Evolutionary conservation across 1,140 invertebrate genomes (phyloP).

Genomic region (Pollicipes pollicipes): DNA sequence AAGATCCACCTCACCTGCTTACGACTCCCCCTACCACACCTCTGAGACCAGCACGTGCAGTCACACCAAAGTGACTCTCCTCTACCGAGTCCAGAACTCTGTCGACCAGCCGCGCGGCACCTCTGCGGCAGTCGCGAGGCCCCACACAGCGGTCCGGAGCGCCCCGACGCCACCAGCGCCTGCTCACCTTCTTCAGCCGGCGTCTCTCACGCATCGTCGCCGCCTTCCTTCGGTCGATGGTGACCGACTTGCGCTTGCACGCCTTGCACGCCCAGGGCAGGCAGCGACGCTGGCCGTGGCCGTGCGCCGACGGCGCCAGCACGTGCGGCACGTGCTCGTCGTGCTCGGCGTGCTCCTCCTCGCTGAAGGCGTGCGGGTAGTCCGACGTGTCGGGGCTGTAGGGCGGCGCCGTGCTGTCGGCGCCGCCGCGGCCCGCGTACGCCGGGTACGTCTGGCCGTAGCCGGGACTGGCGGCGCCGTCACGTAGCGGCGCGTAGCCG

Average conservation of each 20-base stretch:
- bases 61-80: too few relatives aligned
- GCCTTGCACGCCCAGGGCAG: conserved; percentile 90
- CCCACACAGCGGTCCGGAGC: too few relatives aligned
- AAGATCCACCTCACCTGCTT: too few relatives aligned
- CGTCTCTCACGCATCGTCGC: conserved; percentile 84
- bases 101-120: too few relatives aligned
- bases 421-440: background rate
- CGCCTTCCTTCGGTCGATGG: conserved; percentile 85
- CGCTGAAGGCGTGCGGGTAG: background rate
- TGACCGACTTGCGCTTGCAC: conserved; percentile 83
- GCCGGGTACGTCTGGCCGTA: background rate
- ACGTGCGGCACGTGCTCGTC: conserved; percentile 18
- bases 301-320: conserved; percentile 17
- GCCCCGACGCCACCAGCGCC: too few relatives aligned
- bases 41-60: too few relatives aligned
- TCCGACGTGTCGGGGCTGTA: background rate
- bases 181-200: conserved; percentile 69
- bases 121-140: too few relatives aligned
- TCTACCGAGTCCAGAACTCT: too few relatives aligned
- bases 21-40: too few relatives aligned
- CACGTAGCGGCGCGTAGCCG: background rate
- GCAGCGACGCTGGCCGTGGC: conserved; percentile 41
- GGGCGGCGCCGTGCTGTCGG: background rate
- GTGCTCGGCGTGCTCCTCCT: conserved; percentile 11
- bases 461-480: background rate